These are phyloP conservation scores for Eupithecia insigniata DNA, from an alignment of 2,888 invertebrate genomes.

Conservation along the genomic window DNA sequence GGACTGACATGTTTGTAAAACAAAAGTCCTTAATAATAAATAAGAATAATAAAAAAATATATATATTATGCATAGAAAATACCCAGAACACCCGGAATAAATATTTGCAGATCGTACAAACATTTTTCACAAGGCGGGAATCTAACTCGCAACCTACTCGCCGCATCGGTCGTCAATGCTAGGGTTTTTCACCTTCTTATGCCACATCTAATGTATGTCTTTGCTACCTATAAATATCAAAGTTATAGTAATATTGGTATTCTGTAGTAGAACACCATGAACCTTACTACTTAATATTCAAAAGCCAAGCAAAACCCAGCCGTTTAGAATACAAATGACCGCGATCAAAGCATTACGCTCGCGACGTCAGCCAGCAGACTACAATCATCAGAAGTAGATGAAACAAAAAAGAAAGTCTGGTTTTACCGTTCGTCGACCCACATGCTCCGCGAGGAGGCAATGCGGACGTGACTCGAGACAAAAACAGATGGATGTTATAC, in stretches of 20 bases:
- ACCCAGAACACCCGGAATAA: too few species aligned
- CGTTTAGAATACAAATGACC: conserved; percentile 15
- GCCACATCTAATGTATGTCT: background rate
- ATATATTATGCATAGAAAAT: too few species aligned
- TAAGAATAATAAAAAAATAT: too few species aligned
- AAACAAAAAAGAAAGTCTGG: conserved; percentile 78
- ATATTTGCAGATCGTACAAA: too few species aligned
- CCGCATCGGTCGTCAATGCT: too few species aligned
- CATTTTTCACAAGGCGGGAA: too few species aligned
- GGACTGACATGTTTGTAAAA: too few species aligned
- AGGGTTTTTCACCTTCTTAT: background rate
- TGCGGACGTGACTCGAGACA: conserved; percentile 65
- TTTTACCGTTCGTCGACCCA: conserved; percentile 79
- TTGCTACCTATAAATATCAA: background rate
- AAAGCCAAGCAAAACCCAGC: conserved; percentile 1
- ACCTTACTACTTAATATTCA: background rate
- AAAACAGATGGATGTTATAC: conserved; percentile 55
- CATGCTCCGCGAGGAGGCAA: conserved; percentile 53
- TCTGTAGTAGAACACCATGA: background rate
- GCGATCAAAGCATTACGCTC: conserved; percentile 38
- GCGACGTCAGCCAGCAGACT: conserved; percentile 31
- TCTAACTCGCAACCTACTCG: too few species aligned
- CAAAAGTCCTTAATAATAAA: too few species aligned
- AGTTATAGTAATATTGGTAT: background rate
- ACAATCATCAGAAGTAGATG: conserved; percentile 55